Base-by-base conservation (phyloP, 2,113 vertebrate species). In the Nesoenas mayeri region DNA sequence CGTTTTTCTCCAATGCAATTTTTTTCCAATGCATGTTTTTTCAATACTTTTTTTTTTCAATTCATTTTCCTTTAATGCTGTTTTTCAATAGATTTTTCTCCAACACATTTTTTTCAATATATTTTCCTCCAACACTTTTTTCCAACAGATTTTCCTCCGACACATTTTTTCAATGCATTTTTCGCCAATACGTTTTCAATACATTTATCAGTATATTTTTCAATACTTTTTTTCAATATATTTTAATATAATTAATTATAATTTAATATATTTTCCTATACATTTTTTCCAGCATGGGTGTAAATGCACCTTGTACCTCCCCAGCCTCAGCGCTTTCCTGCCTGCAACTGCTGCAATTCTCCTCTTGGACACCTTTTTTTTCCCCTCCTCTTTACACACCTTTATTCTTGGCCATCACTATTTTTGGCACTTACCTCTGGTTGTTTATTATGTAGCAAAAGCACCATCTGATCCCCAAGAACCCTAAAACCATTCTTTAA, bases 351-450 rank as follows among this genome's bases (percentile, higher is more conserved):
- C 40, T 31, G 11, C 29, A 7, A 2, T 36, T 17, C 7, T 4
- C 34, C 31, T 7, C 36, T 28, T 0, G 31, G 53, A 2, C 9
- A 50, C 42, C 42, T 44, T 17, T 44, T 42, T 16, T 44, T 44
- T 7, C 7, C 42, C 42, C 42, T 44, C 42, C 42, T 44, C 26
- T 15, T 8, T 6, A 4, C 9, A 1, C 53, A 0, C 17, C 48
- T 67, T 44, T 47, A 14, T 17, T 66, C 51, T 4, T 40, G 2
- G 4, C 13, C 0, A 4, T 10, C 16, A 2, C 31, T 1, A 0
- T 0, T 72, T 61, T 28, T n/a, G 57, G 16, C 29, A 5, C 11
- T 2, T 18, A 2, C 3, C 36, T 0, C 14, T 1, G 0, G 1
- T 4, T 2, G 21, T 20, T 66, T 6, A 4, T n/a, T 1, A 2